These are phyloP conservation scores for Theonella swinhoei DNA, from an alignment of 37 sponge, comb jelly and placozoan genomes.

Conservation along the genomic window DNA sequence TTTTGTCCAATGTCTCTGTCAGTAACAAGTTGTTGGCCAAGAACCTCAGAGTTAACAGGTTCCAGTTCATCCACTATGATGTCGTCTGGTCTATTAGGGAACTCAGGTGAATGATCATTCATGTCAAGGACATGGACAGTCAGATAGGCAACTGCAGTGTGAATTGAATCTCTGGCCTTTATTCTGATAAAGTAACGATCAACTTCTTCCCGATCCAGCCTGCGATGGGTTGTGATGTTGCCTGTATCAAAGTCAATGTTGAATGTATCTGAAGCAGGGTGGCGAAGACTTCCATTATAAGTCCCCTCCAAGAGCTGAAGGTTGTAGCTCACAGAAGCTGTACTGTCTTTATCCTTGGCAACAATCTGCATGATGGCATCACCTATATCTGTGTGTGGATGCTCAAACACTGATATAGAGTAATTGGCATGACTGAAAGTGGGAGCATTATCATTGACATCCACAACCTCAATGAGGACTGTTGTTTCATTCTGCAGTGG, in stretches of 20 bases:
- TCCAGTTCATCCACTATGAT: conserved; percentile 5
- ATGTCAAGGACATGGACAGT: conserved; percentile 67
- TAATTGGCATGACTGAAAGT: conserved; percentile 41
- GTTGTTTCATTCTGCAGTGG: neutral
- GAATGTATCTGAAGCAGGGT: conserved; percentile 27
- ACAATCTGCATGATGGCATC: conserved; percentile 34
- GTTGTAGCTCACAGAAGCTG: conserved; percentile 14
- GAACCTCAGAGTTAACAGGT: conserved; percentile 15
- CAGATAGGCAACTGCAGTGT: conserved; percentile 14
- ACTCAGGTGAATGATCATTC: conserved; percentile 69
- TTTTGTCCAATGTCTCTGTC: conserved; percentile 49
- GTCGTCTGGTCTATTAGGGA: neutral
- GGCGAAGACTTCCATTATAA: neutral
- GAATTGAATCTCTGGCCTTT: conserved; percentile 19
- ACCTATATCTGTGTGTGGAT: conserved; percentile 5
- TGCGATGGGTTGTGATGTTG: neutral
- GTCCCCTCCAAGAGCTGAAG: conserved; percentile 11
- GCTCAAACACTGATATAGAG: conserved; percentile 56
- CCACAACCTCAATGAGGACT: conserved; percentile 25
- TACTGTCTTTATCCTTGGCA: conserved; percentile 58
- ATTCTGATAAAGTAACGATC: conserved; percentile 52
- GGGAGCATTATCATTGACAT: conserved; percentile 75
- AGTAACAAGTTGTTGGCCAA: conserved; percentile 5
- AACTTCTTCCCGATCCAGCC: conserved; percentile 55
- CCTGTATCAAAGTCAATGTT: conserved; percentile 51